Base-by-base conservation (phyloP, 2,888 invertebrate genomes). In the Rhingia campestris region DNA sequence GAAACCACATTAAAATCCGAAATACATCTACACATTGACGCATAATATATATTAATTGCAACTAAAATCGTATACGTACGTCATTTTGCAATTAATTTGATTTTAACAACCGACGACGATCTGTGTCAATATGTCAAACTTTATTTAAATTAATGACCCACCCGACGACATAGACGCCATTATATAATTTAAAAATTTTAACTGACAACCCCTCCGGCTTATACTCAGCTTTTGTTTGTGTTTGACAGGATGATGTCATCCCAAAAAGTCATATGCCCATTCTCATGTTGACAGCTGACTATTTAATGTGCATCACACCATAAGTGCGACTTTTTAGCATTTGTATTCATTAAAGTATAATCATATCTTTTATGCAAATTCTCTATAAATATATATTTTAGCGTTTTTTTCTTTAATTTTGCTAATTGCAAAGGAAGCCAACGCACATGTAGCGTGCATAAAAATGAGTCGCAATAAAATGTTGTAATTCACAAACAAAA, bases 361-460 rank as follows among this genome's bases (percentile, higher is more conserved):
- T 35, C 37, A 22, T 35, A 7, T 41, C 32, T 53, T 56, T 43
- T 45, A 76, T 70, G 81, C 33, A 49, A 72, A 81, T 76, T 63
- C 12, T 22, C 14, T n/a, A 12, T 64, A 49, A 22, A 22, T 22
- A 22, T 22, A 2, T 22, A 22, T 64, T 58, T 51, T 64, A n/a
- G n/a, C n/a, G n/a, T 59, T 64, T 54, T 56, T 63, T 49, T 61
- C 56, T 63, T 41, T 35, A 37, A 72, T 39, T 56, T 63, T 9
- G 76, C 59, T 72, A 76, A 72, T 81, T 72, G 81, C 37, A 72
- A 66, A 47, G 77, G 81, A 72, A 64, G 54, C 72, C 69, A 33
- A 64, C 54, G 54, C 22, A 61, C 61, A 43, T 22, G 10, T 51
- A 66, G n/a, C 47, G 37, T 74, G 61, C 39, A 56, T 9, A 37